Percentiles rank a stretch among this genome's conserved stretches.
Evolutionary conservation across 2,797 vertebrate genomes (phyloP).

Genomic region (Malurus splendens): DNA sequence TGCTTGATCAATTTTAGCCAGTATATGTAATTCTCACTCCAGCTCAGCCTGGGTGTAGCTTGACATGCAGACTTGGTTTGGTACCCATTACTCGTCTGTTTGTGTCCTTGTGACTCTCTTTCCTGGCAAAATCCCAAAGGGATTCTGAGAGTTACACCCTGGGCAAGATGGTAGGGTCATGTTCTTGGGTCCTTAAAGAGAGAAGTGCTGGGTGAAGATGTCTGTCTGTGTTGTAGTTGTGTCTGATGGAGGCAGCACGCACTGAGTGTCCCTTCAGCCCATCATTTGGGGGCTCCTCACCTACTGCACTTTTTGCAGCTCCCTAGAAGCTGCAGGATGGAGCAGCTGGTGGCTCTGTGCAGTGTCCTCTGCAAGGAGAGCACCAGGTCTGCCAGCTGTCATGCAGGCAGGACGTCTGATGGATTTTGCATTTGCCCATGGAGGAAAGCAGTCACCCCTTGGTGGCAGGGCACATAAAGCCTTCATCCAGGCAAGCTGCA

Average conservation of each 20-base stretch:
- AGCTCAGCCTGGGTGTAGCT: neutral
- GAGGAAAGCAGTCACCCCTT: neutral
- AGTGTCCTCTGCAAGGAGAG: neutral
- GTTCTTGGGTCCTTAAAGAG: neutral
- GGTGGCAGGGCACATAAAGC: neutral
- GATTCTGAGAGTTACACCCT: neutral
- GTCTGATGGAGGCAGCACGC: neutral
- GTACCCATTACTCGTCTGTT: neutral
- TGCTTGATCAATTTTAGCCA: neutral
- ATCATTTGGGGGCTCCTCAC: neutral
- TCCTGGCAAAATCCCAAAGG: neutral
- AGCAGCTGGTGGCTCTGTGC: neutral
- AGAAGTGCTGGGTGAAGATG: neutral
- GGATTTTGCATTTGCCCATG: neutral
- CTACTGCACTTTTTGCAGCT: neutral
- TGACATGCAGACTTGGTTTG: neutral
- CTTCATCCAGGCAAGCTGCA: neutral
- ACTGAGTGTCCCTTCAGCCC: accelerated
- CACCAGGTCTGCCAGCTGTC: accelerated
- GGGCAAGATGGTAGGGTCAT: neutral
- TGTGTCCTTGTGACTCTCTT: neutral
- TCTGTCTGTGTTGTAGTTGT: neutral
- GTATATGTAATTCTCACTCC: neutral
- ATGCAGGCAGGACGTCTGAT: neutral
- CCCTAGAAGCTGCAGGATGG: neutral